Evolutionary conservation across 92 coral and sea anemone species (phyloP).

Genomic region (Muricea muricata): DNA sequence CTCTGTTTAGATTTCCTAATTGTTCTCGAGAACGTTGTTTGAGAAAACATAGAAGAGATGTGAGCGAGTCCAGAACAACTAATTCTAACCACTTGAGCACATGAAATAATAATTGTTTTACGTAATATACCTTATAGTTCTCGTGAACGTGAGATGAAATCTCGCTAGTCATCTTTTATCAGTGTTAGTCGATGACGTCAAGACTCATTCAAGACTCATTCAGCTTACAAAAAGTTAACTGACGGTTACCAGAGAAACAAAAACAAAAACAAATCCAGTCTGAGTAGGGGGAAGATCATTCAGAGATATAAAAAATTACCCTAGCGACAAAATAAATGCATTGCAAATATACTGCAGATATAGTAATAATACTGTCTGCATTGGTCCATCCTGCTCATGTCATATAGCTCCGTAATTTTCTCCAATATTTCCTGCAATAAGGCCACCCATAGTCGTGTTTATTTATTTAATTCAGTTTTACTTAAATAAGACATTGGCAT

Average conservation of each 20-base stretch:
- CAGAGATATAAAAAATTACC: background rate
- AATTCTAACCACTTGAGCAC: background rate
- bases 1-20: no score
- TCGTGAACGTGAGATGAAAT: background rate
- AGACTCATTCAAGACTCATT: background rate
- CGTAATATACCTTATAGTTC: background rate
- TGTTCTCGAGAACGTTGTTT: no score
- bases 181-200: background rate
- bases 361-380: background rate
- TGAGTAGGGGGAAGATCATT: background rate
- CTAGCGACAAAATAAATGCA: background rate
- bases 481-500: slow-evolving; percentile 22
- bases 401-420: background rate
- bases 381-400: background rate
- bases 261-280: background rate
- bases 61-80: no score
- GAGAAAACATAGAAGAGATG: no score
- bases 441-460: slow-evolving; percentile 39
- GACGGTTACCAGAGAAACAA: background rate
- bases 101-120: background rate
- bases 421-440: background rate
- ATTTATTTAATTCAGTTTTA: background rate
- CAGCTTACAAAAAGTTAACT: background rate
- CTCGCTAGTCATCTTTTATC: background rate
- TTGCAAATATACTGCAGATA: background rate